Conservation (phyloP, 2,797 vertebrate species). For the Staurois parvus region DNA sequence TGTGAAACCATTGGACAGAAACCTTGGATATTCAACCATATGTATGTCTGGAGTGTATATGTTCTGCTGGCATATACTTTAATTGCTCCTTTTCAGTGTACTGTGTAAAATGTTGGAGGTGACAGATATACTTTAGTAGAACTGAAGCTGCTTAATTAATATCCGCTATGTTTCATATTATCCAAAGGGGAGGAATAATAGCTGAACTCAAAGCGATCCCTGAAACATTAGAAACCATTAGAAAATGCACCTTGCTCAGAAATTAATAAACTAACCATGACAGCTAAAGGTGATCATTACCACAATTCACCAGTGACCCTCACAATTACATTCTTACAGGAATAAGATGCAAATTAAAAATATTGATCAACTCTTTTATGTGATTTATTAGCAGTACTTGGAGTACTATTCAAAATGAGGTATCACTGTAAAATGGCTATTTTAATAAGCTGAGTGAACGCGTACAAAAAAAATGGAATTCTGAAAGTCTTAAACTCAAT, state of each 20-base stretch:
- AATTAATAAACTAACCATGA: constrained; percentile 42
- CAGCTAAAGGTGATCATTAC: constrained; percentile 35
- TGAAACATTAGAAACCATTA: constrained; percentile 21
- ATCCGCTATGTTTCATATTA: background rate
- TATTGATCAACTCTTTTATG: constrained; percentile 34
- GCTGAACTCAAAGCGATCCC: constrained; percentile 10
- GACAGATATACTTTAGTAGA: background rate
- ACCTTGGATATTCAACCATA: no score
- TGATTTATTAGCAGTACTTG: constrained; percentile 37
- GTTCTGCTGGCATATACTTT: no score
- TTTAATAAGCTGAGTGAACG: no score
- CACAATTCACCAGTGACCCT: constrained; percentile 32
- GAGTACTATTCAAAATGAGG: background rate
- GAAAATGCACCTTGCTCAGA: constrained; percentile 18
- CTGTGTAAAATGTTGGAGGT: no score
- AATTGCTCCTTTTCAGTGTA: no score
- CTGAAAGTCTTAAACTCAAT: background rate
- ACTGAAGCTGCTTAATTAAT: background rate
- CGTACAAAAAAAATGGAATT: no score
- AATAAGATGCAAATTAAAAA: constrained; percentile 44
- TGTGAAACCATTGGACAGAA: no score
- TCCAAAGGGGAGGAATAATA: constrained; percentile 21
- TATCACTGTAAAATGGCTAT: background rate
- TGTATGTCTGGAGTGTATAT: no score
- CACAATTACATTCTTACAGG: constrained; percentile 21